Evolutionary conservation across 2,113 vertebrate genomes (phyloP).

Genomic region (Sinocyclocheilus maitianheensis): DNA sequence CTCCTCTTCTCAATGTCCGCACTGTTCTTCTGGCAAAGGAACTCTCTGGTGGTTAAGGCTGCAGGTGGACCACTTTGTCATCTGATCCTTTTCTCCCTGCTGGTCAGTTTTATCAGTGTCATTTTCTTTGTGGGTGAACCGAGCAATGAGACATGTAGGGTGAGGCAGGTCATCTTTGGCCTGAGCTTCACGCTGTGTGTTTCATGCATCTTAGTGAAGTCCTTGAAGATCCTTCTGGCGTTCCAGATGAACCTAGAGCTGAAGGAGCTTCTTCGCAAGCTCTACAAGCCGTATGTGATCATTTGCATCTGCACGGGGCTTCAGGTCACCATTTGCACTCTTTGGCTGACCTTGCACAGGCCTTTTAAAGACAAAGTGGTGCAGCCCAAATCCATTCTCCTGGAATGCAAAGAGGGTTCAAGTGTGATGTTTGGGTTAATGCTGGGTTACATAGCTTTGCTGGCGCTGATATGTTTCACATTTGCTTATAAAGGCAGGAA

Average conservation of each 20-base stretch:
- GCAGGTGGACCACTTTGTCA: constrained; percentile 82
- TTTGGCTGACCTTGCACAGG: constrained; percentile 79
- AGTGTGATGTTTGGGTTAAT: constrained; percentile 80
- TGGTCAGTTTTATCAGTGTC: constrained; percentile 79
- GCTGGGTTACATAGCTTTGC: constrained; percentile 80
- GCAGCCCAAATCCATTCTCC: constrained; percentile 71
- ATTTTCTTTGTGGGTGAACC: constrained; percentile 82
- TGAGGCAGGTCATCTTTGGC: constrained; percentile 82
- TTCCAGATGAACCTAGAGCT: constrained; percentile 84
- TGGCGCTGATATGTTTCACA: constrained; percentile 84
- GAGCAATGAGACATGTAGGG: constrained; percentile 76
- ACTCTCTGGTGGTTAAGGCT: constrained; percentile 84
- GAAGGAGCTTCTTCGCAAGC: constrained; percentile 72
- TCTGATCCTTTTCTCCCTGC: constrained; percentile 83
- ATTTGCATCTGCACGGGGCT: constrained; percentile 74
- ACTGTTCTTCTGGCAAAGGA: constrained; percentile 80
- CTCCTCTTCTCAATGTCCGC: constrained; percentile 74
- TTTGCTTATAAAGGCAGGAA: constrained; percentile 89
- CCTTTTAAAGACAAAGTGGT: constrained; percentile 68
- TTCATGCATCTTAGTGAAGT: constrained; percentile 88
- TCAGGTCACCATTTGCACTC: constrained; percentile 76
- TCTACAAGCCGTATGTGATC: constrained; percentile 77
- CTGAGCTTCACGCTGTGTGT: constrained; percentile 86
- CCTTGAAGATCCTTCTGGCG: constrained; percentile 86
- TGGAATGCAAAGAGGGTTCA: constrained; percentile 84